Evolutionary conservation across 1,140 invertebrate species (phyloP).

Genomic region (Lasioglossum albipes): DNA sequence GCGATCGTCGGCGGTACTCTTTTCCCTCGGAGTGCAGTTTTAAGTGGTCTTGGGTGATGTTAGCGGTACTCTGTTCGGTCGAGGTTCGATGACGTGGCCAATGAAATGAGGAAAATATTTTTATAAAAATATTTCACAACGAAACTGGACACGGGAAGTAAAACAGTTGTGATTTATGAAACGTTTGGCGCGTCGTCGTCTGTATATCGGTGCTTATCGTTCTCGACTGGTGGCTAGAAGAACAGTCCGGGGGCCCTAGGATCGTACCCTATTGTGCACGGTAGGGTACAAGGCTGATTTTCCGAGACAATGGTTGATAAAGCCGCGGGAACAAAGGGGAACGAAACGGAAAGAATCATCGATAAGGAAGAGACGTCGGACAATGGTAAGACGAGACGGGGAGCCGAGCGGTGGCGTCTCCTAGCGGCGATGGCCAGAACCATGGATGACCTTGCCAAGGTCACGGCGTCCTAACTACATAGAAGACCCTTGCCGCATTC

Average conservation of each 20-base stretch:
- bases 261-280: background rate
- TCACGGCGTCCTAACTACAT: slow-evolving; percentile 71
- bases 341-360: slow-evolving; percentile 48
- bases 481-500: slow-evolving; percentile 61
- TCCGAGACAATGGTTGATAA: slow-evolving; percentile 29
- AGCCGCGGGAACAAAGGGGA: slow-evolving; percentile 22
- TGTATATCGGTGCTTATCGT: background rate
- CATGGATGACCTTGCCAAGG: slow-evolving; percentile 76
- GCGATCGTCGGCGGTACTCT: too few relatives aligned
- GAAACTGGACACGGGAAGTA: too few relatives aligned
- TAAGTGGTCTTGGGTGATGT: too few relatives aligned
- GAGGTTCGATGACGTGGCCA: too few relatives aligned
- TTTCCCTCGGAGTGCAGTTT: too few relatives aligned
- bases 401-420: slow-evolving; percentile 66
- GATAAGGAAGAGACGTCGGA: slow-evolving; percentile 63
- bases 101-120: too few relatives aligned
- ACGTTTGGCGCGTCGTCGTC: too few relatives aligned
- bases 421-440: slow-evolving; percentile 71
- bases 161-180: too few relatives aligned
- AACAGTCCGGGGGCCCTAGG: too few relatives aligned
- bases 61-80: too few relatives aligned
- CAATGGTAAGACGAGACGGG: slow-evolving; percentile 28
- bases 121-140: too few relatives aligned
- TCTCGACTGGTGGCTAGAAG: background rate
- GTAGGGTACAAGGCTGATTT: background rate